A percentile compares a stretch with the other conserved stretches of the same genome.
These are phyloP conservation scores for Cephalopachus bancanus DNA, from an alignment of 2,797 vertebrate genomes.

Conservation along the genomic window DNA sequence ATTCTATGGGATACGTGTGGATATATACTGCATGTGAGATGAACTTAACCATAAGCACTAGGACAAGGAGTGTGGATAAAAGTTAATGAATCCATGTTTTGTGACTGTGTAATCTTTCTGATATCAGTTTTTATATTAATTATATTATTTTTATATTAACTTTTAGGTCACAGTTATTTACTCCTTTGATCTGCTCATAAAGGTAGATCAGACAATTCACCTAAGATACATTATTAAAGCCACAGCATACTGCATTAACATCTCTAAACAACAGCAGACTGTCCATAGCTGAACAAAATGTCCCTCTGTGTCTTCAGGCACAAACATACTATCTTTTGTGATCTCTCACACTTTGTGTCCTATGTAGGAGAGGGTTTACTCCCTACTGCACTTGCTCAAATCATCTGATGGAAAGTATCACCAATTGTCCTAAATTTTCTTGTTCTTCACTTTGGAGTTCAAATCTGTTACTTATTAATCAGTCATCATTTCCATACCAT, in stretches of 20 bases:
- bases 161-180: neutral
- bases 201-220: neutral
- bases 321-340: neutral
- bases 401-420: neutral
- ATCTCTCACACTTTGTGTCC: neutral
- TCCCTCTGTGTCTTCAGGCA: neutral
- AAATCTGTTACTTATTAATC: neutral
- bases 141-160: neutral
- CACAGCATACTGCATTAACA: neutral
- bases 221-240: neutral
- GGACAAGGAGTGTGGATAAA: neutral
- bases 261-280: neutral
- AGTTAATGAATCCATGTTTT: fast-evolving
- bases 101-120: too few relatives aligned
- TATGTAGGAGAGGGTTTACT: neutral
- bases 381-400: too few relatives aligned
- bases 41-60: fast-evolving
- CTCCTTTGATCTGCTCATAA: neutral
- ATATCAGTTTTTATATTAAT: too few relatives aligned
- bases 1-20: fast-evolving
- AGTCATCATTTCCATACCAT: fast-evolving
- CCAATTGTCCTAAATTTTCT: neutral
- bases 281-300: neutral
- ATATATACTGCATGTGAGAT: neutral
- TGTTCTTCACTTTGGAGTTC: neutral